These are phyloP conservation scores for Neofelis nebulosa DNA, from an alignment of 2,113 vertebrate species.

Conservation along the genomic window DNA sequence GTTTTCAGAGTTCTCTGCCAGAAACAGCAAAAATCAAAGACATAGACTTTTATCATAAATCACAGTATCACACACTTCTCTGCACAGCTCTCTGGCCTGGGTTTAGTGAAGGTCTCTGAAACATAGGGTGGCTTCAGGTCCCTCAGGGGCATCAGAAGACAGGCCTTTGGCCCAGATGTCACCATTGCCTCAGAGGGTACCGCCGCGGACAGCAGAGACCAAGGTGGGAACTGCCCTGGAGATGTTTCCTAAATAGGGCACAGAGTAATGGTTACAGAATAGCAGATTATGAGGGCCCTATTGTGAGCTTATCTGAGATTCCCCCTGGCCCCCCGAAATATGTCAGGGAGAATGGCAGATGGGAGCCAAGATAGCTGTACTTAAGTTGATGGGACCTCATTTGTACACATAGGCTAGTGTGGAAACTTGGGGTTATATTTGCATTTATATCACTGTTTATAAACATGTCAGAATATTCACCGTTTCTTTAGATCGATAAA, in stretches of 20 bases:
- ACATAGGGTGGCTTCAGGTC: background rate
- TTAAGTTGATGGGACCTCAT: background rate
- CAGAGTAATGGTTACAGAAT: background rate
- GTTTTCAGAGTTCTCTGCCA: background rate
- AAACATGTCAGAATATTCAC: background rate
- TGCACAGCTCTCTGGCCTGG: fast-evolving
- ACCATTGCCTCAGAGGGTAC: background rate
- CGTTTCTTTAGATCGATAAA: background rate
- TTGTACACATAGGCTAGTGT: background rate
- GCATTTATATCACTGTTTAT: background rate
- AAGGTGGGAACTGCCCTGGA: background rate
- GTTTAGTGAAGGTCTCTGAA: background rate
- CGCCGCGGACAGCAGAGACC: fast-evolving
- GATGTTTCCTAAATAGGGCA: background rate
- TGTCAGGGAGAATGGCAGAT: too few relatives aligned
- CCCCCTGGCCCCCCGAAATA: background rate
- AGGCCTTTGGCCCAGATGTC: background rate
- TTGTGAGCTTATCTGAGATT: too few relatives aligned
- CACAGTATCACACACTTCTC: background rate
- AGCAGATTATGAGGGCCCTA: fast-evolving
- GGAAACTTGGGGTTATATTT: background rate
- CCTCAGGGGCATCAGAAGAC: background rate
- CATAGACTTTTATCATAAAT: background rate
- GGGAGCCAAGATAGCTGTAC: background rate
- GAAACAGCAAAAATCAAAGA: background rate